Base-by-base conservation (phyloP, 1,140 invertebrate genomes). In the Lepidotrigona ventralis region DNA sequence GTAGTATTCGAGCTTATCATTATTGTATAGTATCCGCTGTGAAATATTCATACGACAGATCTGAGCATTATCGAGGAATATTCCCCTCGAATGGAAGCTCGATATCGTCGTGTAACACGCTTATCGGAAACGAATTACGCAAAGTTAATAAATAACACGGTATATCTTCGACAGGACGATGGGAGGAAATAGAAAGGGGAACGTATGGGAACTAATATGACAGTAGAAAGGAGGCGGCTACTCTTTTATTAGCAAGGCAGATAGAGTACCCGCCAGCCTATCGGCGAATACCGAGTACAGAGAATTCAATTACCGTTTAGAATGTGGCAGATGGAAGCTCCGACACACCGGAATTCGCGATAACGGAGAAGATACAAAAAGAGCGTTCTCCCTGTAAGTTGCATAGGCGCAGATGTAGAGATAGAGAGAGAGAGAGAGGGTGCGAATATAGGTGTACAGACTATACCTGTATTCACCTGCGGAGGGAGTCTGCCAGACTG, bases 381-480 rank as follows among this genome's bases (percentile, higher is more conserved):
- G 86, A 88, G 69, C 84, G 76, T 86, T 84, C 81, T 88, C 87
- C 85, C 81, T 66, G 53, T 83, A 88, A 88, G 70, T 56, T 73
- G 54, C 17, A 23, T 29, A 58, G 79, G n/a, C 29, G 63, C 39
- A 23, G 56, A 82, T 72, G 74, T 81, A 81, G 39, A 46, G 39
- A 39, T 29, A 46, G 39, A 46, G 39, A 46, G 39, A 46, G 6
- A 39, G 6, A 8, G 39, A 8, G 6, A 8, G 6, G 79, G 84
- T 70, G 70, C 79, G 73, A 70, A 54, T 69, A 58, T 78, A 81
- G 75, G 68, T 76, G 81, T 70, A 72, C 72, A 78, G 73, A 77
- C 81, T 85, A 78, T 88, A 87, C 77, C 88, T 89, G 72, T 73
- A 84, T 90, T 90, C 88, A 90, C 89, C 90, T 90, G 90, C 81